Conservation (phyloP, 2,797 vertebrate species). For the Pangasius sanitwongsei region DNA sequence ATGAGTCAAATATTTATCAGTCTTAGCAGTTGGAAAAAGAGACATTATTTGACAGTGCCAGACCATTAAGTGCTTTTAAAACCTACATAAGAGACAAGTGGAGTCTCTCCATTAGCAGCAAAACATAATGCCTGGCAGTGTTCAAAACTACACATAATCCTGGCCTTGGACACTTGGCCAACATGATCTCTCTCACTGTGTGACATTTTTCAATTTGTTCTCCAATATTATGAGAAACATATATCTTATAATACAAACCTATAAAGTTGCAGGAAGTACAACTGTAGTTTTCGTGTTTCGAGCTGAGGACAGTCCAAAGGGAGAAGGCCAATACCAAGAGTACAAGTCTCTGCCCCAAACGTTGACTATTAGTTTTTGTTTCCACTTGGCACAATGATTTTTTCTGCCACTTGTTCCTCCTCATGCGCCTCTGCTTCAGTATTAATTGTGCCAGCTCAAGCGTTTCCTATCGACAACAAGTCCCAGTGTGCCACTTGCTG, state of each 20-base stretch:
- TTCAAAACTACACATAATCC: slow-evolving; percentile 57
- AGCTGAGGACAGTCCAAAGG: slow-evolving; percentile 26
- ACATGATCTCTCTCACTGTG: slow-evolving; percentile 5
- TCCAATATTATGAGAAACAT: slow-evolving; percentile 57
- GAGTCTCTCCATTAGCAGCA: slow-evolving; percentile 55
- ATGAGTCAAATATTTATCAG: slow-evolving; percentile 19
- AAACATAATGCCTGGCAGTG: slow-evolving; percentile 68
- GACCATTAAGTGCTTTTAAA: slow-evolving; percentile 66
- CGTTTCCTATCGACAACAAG: neutral
- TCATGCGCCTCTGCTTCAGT: slow-evolving; percentile 20
- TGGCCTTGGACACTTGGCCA: slow-evolving; percentile 54
- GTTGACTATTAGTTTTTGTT: slow-evolving; percentile 33
- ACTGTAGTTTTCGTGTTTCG: neutral
- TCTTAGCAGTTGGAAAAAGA: slow-evolving; percentile 55
- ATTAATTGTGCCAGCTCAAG: slow-evolving; percentile 34
- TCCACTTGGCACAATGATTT: slow-evolving; percentile 25
- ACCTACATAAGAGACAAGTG: slow-evolving; percentile 59
- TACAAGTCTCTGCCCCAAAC: slow-evolving; percentile 18
- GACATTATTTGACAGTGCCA: slow-evolving; percentile 62
- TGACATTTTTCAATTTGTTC: slow-evolving; percentile 47
- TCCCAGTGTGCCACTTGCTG: slow-evolving; percentile 4
- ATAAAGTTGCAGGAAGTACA: slow-evolving; percentile 12
- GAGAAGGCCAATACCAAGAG: slow-evolving; percentile 40
- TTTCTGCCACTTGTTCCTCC: slow-evolving; percentile 10
- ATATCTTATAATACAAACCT: slow-evolving; percentile 37